Conservation (phyloP, 2,888 invertebrate species). For the Drosophila anomalata region DNA sequence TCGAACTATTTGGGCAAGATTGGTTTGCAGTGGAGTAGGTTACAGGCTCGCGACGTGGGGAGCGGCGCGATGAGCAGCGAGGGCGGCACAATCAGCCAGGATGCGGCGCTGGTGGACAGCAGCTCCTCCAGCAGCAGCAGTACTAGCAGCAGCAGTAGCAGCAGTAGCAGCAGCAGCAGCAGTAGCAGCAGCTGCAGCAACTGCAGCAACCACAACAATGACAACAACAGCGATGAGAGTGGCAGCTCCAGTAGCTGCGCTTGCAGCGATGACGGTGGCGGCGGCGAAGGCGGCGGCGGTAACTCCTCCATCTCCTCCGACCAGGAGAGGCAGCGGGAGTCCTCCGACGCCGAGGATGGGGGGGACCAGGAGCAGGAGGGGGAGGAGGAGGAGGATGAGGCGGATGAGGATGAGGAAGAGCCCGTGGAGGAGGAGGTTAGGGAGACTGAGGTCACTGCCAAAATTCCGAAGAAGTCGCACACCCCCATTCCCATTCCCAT, state of each 20-base stretch:
- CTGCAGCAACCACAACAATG: not conserved
- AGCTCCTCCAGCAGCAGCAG: not conserved
- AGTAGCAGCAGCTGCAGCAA: not conserved
- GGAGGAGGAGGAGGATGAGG: not conserved
- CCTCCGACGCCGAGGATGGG: not conserved
- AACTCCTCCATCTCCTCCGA: not conserved
- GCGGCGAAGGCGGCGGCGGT: not conserved
- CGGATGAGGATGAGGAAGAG: not conserved
- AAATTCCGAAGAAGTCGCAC: no score
- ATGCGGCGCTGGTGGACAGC: not conserved
- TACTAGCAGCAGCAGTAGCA: not conserved
- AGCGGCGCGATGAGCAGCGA: constrained; percentile 1
- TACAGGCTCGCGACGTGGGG: not conserved
- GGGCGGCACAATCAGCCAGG: not conserved
- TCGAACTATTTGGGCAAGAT: not conserved
- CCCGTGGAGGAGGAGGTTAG: not conserved
- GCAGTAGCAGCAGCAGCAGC: not conserved
- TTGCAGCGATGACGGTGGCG: not conserved
- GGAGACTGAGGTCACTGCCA: no score
- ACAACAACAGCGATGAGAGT: not conserved
- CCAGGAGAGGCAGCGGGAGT: not conserved
- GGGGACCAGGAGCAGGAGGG: not conserved
- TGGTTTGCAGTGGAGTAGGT: constrained; percentile 2
- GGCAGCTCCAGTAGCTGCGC: not conserved
- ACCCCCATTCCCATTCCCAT: no score